Evolutionary conservation across 2,113 vertebrate species (phyloP).

Genomic region (Onychorhynchus coronatus): DNA sequence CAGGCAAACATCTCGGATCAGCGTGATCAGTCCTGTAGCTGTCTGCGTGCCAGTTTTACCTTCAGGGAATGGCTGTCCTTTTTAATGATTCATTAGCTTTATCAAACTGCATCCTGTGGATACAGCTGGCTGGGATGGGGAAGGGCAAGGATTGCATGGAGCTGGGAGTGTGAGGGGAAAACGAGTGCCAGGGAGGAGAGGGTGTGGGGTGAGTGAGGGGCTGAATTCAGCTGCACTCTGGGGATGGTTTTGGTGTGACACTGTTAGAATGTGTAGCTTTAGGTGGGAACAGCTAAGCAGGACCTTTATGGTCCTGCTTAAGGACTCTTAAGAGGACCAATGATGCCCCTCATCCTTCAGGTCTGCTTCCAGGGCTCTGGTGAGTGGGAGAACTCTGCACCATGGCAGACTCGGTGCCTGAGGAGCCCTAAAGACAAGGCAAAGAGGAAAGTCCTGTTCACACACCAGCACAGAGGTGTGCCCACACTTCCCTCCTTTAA

Average conservation of each 20-base stretch:
- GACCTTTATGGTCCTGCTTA: too few relatives aligned
- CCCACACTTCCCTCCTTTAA: not conserved
- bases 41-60: not conserved
- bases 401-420: accelerated
- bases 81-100: slow-evolving; percentile 11
- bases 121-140: not conserved
- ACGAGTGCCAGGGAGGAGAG: not conserved
- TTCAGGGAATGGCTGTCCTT: slow-evolving; percentile 18
- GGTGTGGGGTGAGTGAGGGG: not conserved
- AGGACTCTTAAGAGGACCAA: too few relatives aligned
- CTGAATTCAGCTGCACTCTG: not conserved
- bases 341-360: not conserved
- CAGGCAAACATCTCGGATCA: not conserved
- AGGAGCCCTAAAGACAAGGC: not conserved
- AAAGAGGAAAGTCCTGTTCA: not conserved
- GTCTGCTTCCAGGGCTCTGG: not conserved
- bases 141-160: not conserved
- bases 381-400: not conserved
- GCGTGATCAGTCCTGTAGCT: not conserved
- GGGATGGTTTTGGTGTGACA: accelerated
- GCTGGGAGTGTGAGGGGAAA: not conserved
- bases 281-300: not conserved
- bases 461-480: not conserved
- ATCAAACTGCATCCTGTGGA: not conserved
- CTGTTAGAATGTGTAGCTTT: not conserved